Evolutionary conservation across 2,888 invertebrate genomes (phyloP).

Genomic region (Acanthosepion pharaonis): DNA sequence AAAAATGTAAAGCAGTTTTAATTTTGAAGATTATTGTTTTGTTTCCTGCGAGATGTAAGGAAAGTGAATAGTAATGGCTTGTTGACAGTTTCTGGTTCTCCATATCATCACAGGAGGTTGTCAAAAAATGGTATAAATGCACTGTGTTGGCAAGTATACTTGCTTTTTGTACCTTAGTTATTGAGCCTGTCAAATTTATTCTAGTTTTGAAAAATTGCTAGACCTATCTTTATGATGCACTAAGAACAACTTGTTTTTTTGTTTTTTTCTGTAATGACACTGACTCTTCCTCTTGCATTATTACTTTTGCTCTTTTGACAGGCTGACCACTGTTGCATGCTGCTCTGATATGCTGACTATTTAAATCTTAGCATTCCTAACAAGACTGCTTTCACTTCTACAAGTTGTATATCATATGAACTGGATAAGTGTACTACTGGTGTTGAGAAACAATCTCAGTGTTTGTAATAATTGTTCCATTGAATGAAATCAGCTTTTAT

Average conservation of each 20-base stretch:
- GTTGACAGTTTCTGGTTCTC: neutral
- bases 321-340: neutral
- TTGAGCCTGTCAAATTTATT: neutral
- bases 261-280: neutral
- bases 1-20: neutral
- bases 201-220: neutral
- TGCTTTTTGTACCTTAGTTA: neutral
- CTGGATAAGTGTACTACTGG: neutral
- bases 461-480: neutral
- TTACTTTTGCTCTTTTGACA: too few relatives aligned
- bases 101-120: neutral
- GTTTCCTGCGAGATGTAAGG: neutral
- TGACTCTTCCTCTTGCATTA: neutral
- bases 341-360: neutral
- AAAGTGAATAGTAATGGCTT: neutral
- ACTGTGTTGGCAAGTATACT: neutral
- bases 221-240: neutral
- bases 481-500: constrained; percentile 2
- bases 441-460: neutral
- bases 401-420: neutral
- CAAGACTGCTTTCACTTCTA: neutral
- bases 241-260: neutral
- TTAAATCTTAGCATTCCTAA: neutral
- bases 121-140: neutral
- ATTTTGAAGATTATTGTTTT: neutral